phyloP scores from a whole-genome alignment of 2,888 invertebrate genomes.

The Lepeophtheirus nordmannii region DNA sequence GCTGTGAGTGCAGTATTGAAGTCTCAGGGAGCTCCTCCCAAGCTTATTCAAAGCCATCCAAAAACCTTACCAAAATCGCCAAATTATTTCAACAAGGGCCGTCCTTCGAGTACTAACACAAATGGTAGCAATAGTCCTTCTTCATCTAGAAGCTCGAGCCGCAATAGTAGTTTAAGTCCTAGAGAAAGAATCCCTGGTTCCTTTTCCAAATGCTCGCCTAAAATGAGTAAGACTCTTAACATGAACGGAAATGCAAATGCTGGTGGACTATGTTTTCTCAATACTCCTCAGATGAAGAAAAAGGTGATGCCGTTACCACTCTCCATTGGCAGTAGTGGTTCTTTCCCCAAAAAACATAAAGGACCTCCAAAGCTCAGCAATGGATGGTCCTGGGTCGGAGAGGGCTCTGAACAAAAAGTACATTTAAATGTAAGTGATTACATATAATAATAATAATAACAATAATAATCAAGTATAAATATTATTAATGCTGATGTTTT shows the following conservation, averaged over 20 bases:
- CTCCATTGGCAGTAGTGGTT: not conserved
- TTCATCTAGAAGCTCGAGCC: slow-evolving; percentile 23
- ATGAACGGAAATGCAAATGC: not conserved
- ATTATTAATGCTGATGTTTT: not conserved
- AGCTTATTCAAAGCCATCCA: not conserved
- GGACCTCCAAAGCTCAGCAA: slow-evolving; percentile 59
- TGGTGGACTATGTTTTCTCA: slow-evolving; percentile 13
- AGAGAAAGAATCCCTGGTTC: slow-evolving; percentile 11
- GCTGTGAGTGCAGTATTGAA: not conserved
- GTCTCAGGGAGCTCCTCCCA: not conserved
- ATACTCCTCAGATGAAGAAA: slow-evolving; percentile 9
- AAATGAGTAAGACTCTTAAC: slow-evolving; percentile 6
- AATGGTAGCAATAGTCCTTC: slow-evolving; percentile 19
- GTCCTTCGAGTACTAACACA: slow-evolving; percentile 1
- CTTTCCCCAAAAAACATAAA: slow-evolving; percentile 10
- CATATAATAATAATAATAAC: not conserved
- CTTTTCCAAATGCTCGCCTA: slow-evolving; percentile 1
- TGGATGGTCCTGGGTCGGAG: slow-evolving; percentile 81
- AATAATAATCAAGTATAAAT: not conserved
- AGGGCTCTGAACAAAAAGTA: slow-evolving; percentile 62
- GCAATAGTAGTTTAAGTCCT: slow-evolving; percentile 13
- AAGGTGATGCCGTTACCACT: not conserved
- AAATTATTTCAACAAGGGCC: slow-evolving; percentile 5
- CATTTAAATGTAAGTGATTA: slow-evolving; percentile 60
- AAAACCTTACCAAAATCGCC: not conserved